Percentiles rank a stretch among this genome's conserved stretches.
Evolutionary conservation across 2,888 invertebrate genomes (phyloP).

Genomic region (Gymnoscelis rufifasciata): DNA sequence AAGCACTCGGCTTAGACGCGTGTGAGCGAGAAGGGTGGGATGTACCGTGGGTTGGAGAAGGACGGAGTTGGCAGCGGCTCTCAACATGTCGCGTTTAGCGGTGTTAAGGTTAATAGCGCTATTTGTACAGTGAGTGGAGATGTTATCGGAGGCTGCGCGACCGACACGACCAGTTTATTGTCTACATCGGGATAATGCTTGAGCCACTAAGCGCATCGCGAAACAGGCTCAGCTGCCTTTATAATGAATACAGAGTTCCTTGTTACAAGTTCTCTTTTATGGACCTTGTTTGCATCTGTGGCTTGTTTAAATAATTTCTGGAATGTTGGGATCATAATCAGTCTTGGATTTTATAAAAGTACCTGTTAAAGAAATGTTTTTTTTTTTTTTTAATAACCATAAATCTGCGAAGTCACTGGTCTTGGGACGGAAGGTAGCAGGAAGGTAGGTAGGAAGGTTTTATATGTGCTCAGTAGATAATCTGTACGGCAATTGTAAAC

Average conservation of each 20-base stretch:
- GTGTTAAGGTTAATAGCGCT: conserved; percentile 72
- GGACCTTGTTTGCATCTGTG: conserved; percentile 3
- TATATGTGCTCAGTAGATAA: too few relatives aligned
- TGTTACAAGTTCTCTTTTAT: conserved; percentile 4
- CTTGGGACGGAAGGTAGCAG: too few relatives aligned
- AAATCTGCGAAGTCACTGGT: too few relatives aligned
- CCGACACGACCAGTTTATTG: conserved; percentile 49
- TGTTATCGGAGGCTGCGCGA: conserved; percentile 56
- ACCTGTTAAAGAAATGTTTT: too few relatives aligned
- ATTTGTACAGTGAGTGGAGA: conserved; percentile 64
- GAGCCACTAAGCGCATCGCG: conserved; percentile 25
- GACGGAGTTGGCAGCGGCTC: conserved; percentile 36
- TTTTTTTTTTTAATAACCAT: too few relatives aligned
- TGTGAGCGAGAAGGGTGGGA: conserved; percentile 21
- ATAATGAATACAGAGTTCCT: conserved; percentile 4
- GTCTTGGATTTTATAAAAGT: too few relatives aligned
- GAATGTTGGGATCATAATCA: too few relatives aligned
- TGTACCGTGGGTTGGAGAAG: conserved; percentile 26
- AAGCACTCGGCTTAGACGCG: conserved; percentile 40
- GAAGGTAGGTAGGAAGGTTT: too few relatives aligned
- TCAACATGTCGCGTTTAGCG: conserved; percentile 56
- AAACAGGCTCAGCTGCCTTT: conserved; percentile 11
- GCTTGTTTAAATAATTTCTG: not conserved
- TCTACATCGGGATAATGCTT: conserved; percentile 42
- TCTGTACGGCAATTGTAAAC: too few relatives aligned